A percentile compares a stretch with the other conserved stretches of the same genome.
Evolutionary conservation across 2,888 invertebrate species (phyloP).

Genomic region (Tipula unca): DNA sequence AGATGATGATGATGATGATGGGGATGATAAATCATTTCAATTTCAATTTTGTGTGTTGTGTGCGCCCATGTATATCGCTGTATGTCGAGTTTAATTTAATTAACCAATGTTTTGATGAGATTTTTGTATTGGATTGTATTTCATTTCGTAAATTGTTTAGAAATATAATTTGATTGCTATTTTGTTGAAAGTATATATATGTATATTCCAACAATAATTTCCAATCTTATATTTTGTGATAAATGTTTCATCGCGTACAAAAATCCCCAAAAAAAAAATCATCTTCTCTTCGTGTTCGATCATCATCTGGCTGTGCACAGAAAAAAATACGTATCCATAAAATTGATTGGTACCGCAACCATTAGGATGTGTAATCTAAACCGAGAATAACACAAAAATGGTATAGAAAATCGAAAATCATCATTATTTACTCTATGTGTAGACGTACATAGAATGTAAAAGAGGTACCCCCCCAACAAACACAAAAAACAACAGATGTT

Average conservation of each 20-base stretch:
- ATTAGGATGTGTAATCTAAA: background rate
- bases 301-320: background rate
- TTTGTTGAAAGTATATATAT: background rate
- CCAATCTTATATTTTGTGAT: background rate
- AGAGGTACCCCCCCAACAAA: background rate
- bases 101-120: background rate
- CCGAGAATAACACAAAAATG: background rate
- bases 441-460: background rate
- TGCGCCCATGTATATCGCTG: background rate
- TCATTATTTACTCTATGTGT: background rate
- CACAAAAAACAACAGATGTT: conserved; percentile 1
- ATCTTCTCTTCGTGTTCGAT: background rate
- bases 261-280: background rate
- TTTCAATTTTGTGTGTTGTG: background rate
- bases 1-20: background rate
- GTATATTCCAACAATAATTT: background rate
- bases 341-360: background rate
- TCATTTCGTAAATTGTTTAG: background rate
- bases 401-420: background rate
- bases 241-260: background rate
- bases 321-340: background rate
- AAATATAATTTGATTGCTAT: background rate
- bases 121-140: background rate
- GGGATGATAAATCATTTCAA: background rate
- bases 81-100: background rate